phyloP scores from a whole-genome alignment of 2,113 vertebrate species.

The Callorhinus ursinus region DNA sequence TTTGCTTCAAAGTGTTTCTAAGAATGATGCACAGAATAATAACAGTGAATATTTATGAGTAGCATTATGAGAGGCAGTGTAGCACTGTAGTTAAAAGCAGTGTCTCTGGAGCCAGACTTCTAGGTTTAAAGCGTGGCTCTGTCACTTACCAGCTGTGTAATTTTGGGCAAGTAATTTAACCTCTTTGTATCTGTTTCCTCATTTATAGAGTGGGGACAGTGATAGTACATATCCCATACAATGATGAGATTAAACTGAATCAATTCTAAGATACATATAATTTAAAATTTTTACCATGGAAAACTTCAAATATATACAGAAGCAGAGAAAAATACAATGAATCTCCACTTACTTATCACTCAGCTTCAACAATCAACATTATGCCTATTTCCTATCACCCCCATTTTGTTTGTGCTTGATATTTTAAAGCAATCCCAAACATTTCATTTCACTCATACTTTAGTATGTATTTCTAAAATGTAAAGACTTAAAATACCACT shows the following conservation, averaged over 20 bases:
- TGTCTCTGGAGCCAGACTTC: constrained; percentile 3
- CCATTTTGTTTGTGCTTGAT: neutral
- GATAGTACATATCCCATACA: neutral
- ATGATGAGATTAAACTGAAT: neutral
- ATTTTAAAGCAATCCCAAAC: constrained; percentile 28
- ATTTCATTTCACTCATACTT: neutral
- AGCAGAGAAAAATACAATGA: neutral
- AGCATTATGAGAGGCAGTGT: neutral
- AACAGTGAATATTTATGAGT: constrained; percentile 37
- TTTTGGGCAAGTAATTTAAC: constrained; percentile 31
- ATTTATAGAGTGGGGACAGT: neutral
- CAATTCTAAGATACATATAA: neutral
- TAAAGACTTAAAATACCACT: neutral
- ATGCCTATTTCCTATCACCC: neutral
- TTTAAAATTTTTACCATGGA: neutral
- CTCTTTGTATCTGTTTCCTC: constrained; percentile 26
- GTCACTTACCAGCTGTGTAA: neutral
- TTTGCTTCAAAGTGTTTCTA: constrained; percentile 68
- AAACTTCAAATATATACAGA: constrained; percentile 16
- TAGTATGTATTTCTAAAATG: neutral
- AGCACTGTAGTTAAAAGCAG: constrained; percentile 44
- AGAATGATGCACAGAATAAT: constrained; percentile 30
- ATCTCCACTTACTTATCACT: neutral
- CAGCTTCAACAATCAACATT: neutral
- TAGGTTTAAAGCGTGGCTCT: constrained; percentile 24